Percentiles rank a stretch among this genome's conserved stretches.
Evolutionary conservation across 2,888 invertebrate species (phyloP).

Genomic region (Chymomyza fuscimana): DNA sequence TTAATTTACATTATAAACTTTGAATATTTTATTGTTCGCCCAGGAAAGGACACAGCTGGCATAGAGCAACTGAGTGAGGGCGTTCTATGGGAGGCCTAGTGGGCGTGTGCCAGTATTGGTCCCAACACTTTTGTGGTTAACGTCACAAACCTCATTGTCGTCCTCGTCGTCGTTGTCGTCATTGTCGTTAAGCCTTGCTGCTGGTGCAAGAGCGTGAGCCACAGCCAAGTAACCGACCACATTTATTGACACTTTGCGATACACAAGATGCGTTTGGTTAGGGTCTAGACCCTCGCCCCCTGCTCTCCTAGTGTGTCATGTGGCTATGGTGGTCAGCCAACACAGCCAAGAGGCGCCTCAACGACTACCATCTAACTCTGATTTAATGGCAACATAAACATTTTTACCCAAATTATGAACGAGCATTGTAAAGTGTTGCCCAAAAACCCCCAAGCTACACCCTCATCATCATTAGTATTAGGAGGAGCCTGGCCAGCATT

Average conservation of each 20-base stretch:
- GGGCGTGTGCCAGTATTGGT: not conserved
- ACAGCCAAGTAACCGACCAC: slow-evolving; percentile 28
- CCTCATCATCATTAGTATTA: slow-evolving; percentile 37
- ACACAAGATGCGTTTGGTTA: slow-evolving; percentile 6
- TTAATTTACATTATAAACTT: slow-evolving; percentile 74
- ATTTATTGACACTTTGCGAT: slow-evolving; percentile 51
- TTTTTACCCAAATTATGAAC: slow-evolving; percentile 62
- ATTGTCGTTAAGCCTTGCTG: slow-evolving; percentile 28
- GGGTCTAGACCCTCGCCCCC: not conserved
- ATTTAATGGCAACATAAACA: slow-evolving; percentile 66
- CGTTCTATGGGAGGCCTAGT: not conserved
- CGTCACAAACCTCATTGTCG: not conserved
- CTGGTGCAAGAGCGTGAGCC: slow-evolving; percentile 31
- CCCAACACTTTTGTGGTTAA: not conserved
- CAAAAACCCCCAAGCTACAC: not conserved
- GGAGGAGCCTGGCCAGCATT: slow-evolving; percentile 18
- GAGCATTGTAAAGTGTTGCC: slow-evolving; percentile 5
- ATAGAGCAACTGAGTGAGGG: not conserved
- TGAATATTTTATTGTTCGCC: slow-evolving; percentile 71
- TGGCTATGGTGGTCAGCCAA: slow-evolving; percentile 9
- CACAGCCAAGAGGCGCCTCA: not conserved
- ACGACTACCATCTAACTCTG: slow-evolving; percentile 17
- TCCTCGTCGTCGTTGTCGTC: not conserved
- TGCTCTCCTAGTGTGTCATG: slow-evolving; percentile 5
- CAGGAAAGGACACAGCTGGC: slow-evolving; percentile 53